Conservation (phyloP, 2,113 vertebrate species). For the Rhinogobius similis region DNA sequence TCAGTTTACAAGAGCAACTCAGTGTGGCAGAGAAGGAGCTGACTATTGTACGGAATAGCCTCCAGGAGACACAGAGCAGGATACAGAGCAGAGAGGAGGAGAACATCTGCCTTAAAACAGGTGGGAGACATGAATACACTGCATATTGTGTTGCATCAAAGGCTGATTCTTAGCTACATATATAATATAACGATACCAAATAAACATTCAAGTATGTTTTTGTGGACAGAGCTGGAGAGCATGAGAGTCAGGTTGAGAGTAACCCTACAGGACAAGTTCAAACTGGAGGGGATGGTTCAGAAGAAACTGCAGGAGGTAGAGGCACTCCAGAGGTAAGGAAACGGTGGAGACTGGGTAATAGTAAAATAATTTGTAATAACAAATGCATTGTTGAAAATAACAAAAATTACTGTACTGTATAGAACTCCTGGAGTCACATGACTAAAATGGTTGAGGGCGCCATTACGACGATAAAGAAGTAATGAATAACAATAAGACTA, state of each 20-base stretch:
- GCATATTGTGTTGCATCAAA: not conserved
- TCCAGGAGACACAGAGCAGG: slow-evolving; percentile 78
- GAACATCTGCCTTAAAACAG: slow-evolving; percentile 76
- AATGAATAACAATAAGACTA: no score
- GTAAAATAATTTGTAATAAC: not conserved
- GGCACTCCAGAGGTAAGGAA: slow-evolving; percentile 79
- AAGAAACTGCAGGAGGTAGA: slow-evolving; percentile 83
- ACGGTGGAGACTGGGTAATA: not conserved
- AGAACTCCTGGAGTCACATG: no score
- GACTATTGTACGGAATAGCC: slow-evolving; percentile 74
- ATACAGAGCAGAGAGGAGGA: slow-evolving; percentile 77
- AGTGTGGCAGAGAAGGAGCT: slow-evolving; percentile 77
- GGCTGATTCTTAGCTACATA: not conserved
- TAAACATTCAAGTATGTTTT: not conserved
- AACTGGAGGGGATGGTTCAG: slow-evolving; percentile 78
- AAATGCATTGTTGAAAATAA: not conserved
- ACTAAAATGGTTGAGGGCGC: no score
- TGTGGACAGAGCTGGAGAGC: slow-evolving; percentile 75
- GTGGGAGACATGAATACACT: slow-evolving; percentile 52
- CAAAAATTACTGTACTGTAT: no score
- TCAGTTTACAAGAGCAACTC: slow-evolving; percentile 81
- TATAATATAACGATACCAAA: not conserved
- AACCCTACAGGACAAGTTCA: slow-evolving; percentile 81
- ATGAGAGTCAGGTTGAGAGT: slow-evolving; percentile 78
- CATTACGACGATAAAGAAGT: no score